phyloP scores from a whole-genome alignment of 2,888 invertebrate genomes.

The Malthinus flaveolus region DNA sequence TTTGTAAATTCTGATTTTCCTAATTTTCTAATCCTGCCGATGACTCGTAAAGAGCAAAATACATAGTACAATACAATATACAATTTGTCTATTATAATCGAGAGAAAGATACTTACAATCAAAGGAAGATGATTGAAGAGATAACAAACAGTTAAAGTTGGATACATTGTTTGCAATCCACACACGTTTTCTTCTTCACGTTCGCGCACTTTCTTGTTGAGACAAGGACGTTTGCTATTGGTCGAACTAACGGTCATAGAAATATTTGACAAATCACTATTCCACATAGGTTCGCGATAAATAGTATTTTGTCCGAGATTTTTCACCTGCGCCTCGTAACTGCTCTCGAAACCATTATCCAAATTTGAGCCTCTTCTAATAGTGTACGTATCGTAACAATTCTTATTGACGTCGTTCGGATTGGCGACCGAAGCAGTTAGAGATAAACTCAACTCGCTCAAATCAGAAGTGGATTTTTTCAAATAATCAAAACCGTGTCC shows the following conservation, averaged over 20 bases:
- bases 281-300: conserved; percentile 42
- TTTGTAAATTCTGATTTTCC: too few relatives aligned
- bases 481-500: conserved; percentile 48
- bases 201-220: conserved; percentile 48
- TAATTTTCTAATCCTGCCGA: too few relatives aligned
- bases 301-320: conserved; percentile 24
- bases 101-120: conserved; percentile 57
- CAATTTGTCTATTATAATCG: background rate
- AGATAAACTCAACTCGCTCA: conserved; percentile 49
- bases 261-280: conserved; percentile 56
- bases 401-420: conserved; percentile 39
- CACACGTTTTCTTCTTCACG: conserved; percentile 46
- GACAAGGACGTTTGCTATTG: conserved; percentile 57
- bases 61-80: background rate
- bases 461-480: conserved; percentile 52
- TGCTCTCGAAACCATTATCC: conserved; percentile 14
- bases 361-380: conserved; percentile 37
- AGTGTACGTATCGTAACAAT: conserved; percentile 50
- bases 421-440: conserved; percentile 34
- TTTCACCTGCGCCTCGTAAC: conserved; percentile 33
- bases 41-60: too few relatives aligned
- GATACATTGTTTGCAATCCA: conserved; percentile 56
- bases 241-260: conserved; percentile 61
- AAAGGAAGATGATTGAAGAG: conserved; percentile 63
- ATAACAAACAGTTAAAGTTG: conserved; percentile 61